A percentile compares a stretch with the other conserved stretches of the same genome.
These are phyloP conservation scores for Sinohyriopsis cumingii DNA, from an alignment of 2,888 invertebrate species.

Conservation along the genomic window DNA sequence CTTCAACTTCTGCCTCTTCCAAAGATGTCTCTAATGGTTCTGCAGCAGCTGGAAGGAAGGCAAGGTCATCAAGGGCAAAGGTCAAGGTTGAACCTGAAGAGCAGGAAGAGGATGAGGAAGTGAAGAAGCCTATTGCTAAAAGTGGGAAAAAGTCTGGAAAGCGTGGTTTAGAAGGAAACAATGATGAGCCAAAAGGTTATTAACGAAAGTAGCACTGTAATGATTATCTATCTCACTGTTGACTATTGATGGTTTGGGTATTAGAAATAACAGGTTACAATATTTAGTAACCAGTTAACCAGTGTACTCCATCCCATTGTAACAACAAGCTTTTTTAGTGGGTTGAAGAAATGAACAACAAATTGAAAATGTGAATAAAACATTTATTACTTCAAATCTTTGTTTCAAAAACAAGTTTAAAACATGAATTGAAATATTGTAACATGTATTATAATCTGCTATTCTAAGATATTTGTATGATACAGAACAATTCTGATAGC, in stretches of 20 bases:
- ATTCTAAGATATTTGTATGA: neutral
- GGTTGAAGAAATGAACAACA: no score
- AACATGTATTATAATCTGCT: neutral
- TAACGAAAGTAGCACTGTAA: no score
- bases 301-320: no score
- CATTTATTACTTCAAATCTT: no score
- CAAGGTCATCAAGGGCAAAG: constrained; percentile 30
- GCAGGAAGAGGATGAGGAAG: constrained; percentile 32
- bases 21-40: constrained; percentile 20
- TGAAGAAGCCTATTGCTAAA: constrained; percentile 30
- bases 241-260: no score
- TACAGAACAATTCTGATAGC: no score
- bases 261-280: no score
- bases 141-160: constrained; percentile 33
- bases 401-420: no score
- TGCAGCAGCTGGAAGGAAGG: constrained; percentile 14
- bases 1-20: constrained; percentile 17
- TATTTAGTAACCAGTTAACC: no score
- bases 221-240: no score
- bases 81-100: constrained; percentile 39
- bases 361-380: no score
- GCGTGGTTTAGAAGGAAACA: constrained; percentile 20
- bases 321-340: no score
- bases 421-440: neutral
- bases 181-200: constrained; percentile 22